Evolutionary conservation across 2,113 vertebrate genomes (phyloP), one percentile per base, ranked within the genome.

Genomic region (Mixornis gularis): DNA sequence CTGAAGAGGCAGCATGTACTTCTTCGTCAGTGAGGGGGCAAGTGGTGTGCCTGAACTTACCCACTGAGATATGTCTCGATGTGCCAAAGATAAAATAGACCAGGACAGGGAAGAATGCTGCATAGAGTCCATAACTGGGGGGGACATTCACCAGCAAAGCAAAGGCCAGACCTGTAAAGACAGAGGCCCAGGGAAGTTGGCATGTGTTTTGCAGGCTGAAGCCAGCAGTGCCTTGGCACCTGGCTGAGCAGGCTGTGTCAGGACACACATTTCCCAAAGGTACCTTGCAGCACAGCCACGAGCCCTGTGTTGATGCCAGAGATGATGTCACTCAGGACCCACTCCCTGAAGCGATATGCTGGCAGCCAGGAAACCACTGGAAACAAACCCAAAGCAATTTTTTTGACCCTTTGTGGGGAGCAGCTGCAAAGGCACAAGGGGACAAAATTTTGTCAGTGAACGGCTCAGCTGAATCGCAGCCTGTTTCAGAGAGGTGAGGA

Each of bases 261-360:
- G 53, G 77, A 55, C 52, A 34, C 68, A 15, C 0, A 1, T 38
- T 11, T 56, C 69, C 68, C 4, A 1, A 32, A 59, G 29, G 44
- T 97, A 99, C 99, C 99, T 98, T 99, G 99, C 40, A 99, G 96
- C 34, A 99, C 98, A 27, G 98, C 97, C n/a, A 99, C 99, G 1
- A 99, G 96, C 62, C 99, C 99, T 0, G 99, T 99, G 95, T 98
- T 99, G 95, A 99, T 56, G 12, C 99, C 99, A 0, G 99, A 99
- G 92, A 99, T 96, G 0, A 99, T 97, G 96, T 99, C 99, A 44
- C 96, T 98, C 52, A 99, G 88, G 53, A 99, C 85, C 99, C 99
- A 99, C 76, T 99, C 98, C 89, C 97, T 99, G 34, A 99, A 21
- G 38, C 79, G 97, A 27, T 99, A 99, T 0, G 96, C 97, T 41